These are phyloP conservation scores for Drosophila setifemur DNA, from an alignment of 1,140 invertebrate genomes.

Conservation along the genomic window DNA sequence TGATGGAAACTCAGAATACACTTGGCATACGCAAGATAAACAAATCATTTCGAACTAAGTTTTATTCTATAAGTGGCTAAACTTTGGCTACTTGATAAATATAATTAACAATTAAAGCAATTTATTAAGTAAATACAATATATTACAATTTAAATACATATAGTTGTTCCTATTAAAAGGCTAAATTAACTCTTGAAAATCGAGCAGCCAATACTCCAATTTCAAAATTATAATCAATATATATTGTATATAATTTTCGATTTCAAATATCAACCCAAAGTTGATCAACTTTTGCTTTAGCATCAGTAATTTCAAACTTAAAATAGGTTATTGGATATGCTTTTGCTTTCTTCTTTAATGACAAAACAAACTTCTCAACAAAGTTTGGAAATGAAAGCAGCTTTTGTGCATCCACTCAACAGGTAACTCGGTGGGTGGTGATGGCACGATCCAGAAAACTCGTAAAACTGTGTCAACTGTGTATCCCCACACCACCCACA, in stretches of 20 bases:
- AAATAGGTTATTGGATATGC: neutral
- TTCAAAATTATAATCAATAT: too few species aligned
- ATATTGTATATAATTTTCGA: too few species aligned
- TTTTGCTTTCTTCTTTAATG: neutral
- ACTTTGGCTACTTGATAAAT: neutral
- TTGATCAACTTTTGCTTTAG: neutral
- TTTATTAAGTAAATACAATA: neutral
- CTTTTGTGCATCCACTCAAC: conserved; percentile 46
- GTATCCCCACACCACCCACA: conserved; percentile 30
- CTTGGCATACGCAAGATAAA: neutral
- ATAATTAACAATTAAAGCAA: too few species aligned
- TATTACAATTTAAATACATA: too few species aligned
- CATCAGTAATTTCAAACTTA: neutral
- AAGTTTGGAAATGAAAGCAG: conserved; percentile 33
- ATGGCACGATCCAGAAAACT: conserved; percentile 5
- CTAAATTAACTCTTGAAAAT: too few species aligned
- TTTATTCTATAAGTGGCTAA: too few species aligned
- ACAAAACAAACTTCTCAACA: neutral
- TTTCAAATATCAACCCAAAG: too few species aligned
- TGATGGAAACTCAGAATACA: neutral
- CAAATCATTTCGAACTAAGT: too few species aligned
- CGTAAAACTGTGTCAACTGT: conserved; percentile 65
- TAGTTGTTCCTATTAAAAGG: too few species aligned
- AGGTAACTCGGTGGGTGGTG: conserved; percentile 33
- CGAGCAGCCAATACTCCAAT: too few species aligned